Conservation (phyloP, 2,797 vertebrate genomes). For the Coregonus suidteri region DNA sequence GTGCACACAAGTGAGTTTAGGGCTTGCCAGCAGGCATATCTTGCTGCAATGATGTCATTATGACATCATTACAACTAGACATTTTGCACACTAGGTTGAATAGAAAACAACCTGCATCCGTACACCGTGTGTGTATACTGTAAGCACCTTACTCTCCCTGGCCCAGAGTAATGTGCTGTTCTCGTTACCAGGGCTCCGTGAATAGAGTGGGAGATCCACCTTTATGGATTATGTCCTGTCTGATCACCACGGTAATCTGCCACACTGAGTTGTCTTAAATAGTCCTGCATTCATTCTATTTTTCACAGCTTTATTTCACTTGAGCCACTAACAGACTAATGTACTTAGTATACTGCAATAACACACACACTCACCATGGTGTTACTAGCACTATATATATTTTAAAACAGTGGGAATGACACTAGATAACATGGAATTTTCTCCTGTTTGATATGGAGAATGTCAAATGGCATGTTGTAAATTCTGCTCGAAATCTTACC, state of each 20-base stretch:
- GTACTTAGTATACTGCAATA: not conserved
- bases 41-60: not conserved
- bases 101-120: not conserved
- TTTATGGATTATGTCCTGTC: conserved; percentile 9
- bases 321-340: not conserved
- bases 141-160: conserved; percentile 30
- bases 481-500: not conserved
- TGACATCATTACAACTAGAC: not conserved
- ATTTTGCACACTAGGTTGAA: not conserved
- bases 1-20: too few relatives aligned
- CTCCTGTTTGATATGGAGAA: not conserved
- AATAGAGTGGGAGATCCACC: conserved; percentile 18
- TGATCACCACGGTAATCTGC: conserved; percentile 3
- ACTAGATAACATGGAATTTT: not conserved
- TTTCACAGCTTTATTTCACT: conserved; percentile 11
- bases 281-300: not conserved
- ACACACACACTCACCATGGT: conserved; percentile 5
- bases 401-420: not conserved
- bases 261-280: not conserved
- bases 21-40: too few relatives aligned
- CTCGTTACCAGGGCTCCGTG: conserved; percentile 12
- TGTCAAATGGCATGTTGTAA: not conserved
- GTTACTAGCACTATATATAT: too few relatives aligned
- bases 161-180: conserved; percentile 25
- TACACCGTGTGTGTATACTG: not conserved